Conservation (phyloP, 2,797 vertebrate species). For the Pipistrellus pipistrellus region DNA sequence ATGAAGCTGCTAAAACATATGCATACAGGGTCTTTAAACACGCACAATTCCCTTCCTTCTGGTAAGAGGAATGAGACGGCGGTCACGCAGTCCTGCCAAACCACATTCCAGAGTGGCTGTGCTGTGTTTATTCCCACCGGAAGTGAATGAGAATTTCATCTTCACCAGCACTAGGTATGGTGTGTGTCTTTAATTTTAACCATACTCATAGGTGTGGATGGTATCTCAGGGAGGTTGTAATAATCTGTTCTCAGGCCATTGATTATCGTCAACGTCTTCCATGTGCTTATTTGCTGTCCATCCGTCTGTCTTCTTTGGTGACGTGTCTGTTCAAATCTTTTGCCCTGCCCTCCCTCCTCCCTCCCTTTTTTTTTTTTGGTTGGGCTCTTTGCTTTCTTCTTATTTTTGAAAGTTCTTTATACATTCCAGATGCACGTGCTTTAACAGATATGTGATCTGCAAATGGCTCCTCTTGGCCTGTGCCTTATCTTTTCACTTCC, state of each 20-base stretch:
- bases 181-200: not conserved
- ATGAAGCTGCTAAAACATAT: not conserved
- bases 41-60: not conserved
- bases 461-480: not conserved
- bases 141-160: not conserved
- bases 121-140: not conserved
- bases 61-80: not conserved
- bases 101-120: not conserved
- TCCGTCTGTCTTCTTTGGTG: not conserved
- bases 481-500: slow-evolving; percentile 29
- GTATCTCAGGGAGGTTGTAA: not conserved
- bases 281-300: not conserved
- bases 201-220: not conserved
- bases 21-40: not conserved
- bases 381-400: not conserved
- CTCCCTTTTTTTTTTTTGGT: not conserved
- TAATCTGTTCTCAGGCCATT: not conserved
- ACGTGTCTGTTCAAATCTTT: not conserved
- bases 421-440: not conserved
- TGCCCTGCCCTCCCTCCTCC: not conserved
- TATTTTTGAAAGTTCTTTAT: slow-evolving; percentile 34
- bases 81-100: not conserved
- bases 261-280: not conserved
- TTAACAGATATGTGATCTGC: not conserved
- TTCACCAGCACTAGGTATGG: not conserved